phyloP scores from a whole-genome alignment of 2,113 vertebrate genomes.

The Apeltes quadracus region DNA sequence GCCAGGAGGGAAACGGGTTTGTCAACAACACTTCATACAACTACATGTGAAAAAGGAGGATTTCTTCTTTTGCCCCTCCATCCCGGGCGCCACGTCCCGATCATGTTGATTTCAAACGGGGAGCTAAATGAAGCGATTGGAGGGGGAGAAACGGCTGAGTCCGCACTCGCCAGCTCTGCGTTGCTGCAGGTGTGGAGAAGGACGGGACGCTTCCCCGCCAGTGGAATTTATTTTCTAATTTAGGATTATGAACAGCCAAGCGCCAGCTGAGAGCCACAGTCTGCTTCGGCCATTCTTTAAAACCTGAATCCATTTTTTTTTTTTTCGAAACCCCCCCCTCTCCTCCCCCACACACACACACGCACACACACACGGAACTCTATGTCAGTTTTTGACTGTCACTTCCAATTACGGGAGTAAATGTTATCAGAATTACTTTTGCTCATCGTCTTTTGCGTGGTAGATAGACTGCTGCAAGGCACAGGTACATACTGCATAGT shows the following conservation, averaged over 20 bases:
- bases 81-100: conserved; percentile 12
- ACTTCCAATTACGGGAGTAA: conserved; percentile 41
- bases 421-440: conserved; percentile 40
- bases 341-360: too few relatives aligned
- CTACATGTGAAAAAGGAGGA: too few relatives aligned
- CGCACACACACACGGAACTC: too few relatives aligned
- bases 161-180: conserved; percentile 49
- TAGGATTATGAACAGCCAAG: conserved; percentile 79
- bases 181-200: conserved; percentile 68
- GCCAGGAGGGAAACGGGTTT: not conserved
- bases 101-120: conserved; percentile 41
- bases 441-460: not conserved
- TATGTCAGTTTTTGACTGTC: conserved; percentile 36
- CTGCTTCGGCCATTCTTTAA: too few relatives aligned
- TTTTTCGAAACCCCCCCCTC: too few relatives aligned
- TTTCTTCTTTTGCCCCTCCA: too few relatives aligned
- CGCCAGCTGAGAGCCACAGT: too few relatives aligned
- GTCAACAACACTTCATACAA: not conserved
- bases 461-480: conserved; percentile 16
- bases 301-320: too few relatives aligned
- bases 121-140: conserved; percentile 59
- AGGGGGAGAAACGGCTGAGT: conserved; percentile 56
- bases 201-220: conserved; percentile 54
- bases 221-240: conserved; percentile 76
- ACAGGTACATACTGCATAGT: conserved; percentile 36